These are phyloP conservation scores for Leptoclinus maculatus DNA, from an alignment of 2,797 vertebrate species.

Conservation along the genomic window DNA sequence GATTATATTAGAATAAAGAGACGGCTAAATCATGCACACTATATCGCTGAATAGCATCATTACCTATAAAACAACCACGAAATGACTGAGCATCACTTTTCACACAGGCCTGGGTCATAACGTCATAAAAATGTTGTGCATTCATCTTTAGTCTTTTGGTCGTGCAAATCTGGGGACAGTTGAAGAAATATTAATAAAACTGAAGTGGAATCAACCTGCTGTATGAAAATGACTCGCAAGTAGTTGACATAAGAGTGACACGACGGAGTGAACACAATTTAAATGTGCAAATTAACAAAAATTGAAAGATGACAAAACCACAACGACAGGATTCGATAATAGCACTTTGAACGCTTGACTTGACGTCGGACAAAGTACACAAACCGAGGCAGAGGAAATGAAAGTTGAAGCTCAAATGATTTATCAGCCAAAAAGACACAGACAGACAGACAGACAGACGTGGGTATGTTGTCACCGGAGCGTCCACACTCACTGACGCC, in stretches of 20 bases:
- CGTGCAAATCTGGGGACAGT: slow-evolving; percentile 4
- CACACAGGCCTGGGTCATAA: slow-evolving; percentile 4
- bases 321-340: not conserved
- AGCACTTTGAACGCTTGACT: slow-evolving; percentile 12
- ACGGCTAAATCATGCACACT: slow-evolving; percentile 34
- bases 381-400: not conserved
- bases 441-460: slow-evolving; percentile 11
- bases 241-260: slow-evolving; percentile 11
- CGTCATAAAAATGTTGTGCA: not conserved
- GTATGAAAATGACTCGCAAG: slow-evolving; percentile 4
- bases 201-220: not conserved
- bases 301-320: slow-evolving; percentile 2
- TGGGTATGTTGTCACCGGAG: not conserved
- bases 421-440: slow-evolving; percentile 5
- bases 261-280: not conserved
- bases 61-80: slow-evolving; percentile 50
- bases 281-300: slow-evolving; percentile 4
- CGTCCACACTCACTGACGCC: slow-evolving; percentile 5
- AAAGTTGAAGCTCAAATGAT: slow-evolving; percentile 15
- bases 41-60: slow-evolving; percentile 29
- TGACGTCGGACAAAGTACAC: not conserved
- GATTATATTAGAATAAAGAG: slow-evolving; percentile 55
- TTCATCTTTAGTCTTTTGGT: slow-evolving; percentile 6
- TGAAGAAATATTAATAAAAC: slow-evolving; percentile 12
- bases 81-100: slow-evolving; percentile 46